These are phyloP conservation scores for Periparus ater DNA, from an alignment of 2,797 vertebrate species.

Conservation along the genomic window DNA sequence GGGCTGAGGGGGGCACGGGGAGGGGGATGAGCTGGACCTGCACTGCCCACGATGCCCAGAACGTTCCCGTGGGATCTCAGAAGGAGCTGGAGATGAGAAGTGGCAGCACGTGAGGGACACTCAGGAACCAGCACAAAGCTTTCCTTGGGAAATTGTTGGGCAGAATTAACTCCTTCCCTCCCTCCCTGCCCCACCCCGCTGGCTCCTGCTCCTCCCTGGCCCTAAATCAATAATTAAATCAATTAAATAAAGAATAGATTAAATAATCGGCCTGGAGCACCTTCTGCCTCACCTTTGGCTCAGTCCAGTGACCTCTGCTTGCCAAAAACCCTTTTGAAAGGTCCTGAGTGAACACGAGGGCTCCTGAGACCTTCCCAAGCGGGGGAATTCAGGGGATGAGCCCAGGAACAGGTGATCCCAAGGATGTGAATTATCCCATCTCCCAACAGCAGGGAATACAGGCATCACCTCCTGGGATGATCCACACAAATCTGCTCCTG, in stretches of 20 bases:
- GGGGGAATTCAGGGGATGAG: background rate
- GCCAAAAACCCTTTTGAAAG: background rate
- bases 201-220: background rate
- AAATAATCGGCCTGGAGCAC: background rate
- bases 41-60: background rate
- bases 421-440: background rate
- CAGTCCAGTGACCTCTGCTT: background rate
- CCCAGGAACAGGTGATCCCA: background rate
- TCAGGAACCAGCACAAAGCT: background rate
- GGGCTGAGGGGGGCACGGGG: background rate
- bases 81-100: background rate
- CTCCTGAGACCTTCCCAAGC: too few relatives aligned
- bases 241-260: too few relatives aligned
- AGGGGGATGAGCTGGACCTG: rapidly evolving
- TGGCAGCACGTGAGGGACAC: background rate
- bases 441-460: rapidly evolving
- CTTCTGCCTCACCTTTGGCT: background rate
- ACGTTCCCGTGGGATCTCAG: background rate
- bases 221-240: background rate
- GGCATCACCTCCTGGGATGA: background rate
- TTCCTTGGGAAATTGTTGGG: background rate
- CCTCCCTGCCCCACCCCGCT: background rate
- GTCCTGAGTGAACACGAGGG: background rate
- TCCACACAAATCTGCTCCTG: rapidly evolving
- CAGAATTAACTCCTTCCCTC: background rate